Evolutionary conservation across 2,888 invertebrate genomes (phyloP).

Genomic region (Perdita meconis): DNA sequence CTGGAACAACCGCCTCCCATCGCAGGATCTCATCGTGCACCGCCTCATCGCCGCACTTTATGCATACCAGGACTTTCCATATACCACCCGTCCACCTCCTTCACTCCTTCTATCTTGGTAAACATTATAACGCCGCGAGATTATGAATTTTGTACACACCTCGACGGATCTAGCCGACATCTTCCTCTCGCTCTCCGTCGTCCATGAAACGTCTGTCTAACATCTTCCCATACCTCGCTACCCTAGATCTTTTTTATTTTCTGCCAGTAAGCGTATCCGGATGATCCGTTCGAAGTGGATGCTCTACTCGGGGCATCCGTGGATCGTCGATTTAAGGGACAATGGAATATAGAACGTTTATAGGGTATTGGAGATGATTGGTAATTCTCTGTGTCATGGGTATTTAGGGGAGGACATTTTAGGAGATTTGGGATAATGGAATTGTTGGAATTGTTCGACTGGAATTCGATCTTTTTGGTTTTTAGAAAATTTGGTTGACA

Average conservation of each 20-base stretch:
- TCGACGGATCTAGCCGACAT: constrained; percentile 54
- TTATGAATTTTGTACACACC: constrained; percentile 80
- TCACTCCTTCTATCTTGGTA: constrained; percentile 71
- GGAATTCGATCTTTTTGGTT: too few species aligned
- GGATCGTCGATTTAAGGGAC: constrained; percentile 26
- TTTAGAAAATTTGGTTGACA: too few species aligned
- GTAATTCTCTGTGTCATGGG: neutral
- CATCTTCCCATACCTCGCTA: neutral
- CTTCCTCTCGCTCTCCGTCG: constrained; percentile 10
- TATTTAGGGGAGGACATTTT: neutral
- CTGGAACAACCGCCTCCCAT: constrained; percentile 13
- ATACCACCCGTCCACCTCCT: constrained; percentile 59
- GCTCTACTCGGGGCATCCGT: constrained; percentile 17
- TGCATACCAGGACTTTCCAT: constrained; percentile 66
- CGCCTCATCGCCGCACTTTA: constrained; percentile 57
- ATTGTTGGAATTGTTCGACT: too few species aligned
- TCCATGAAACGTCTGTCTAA: neutral
- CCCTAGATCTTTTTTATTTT: constrained; percentile 10
- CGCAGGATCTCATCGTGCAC: constrained; percentile 32
- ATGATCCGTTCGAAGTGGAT: constrained; percentile 16
- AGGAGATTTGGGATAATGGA: neutral
- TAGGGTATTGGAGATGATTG: neutral
- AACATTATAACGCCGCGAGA: constrained; percentile 78
- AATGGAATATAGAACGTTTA: constrained; percentile 4
- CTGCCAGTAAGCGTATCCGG: constrained; percentile 20